Base-by-base conservation (phyloP, 2,113 vertebrate species). In the Girardinichthys multiradiatus region DNA sequence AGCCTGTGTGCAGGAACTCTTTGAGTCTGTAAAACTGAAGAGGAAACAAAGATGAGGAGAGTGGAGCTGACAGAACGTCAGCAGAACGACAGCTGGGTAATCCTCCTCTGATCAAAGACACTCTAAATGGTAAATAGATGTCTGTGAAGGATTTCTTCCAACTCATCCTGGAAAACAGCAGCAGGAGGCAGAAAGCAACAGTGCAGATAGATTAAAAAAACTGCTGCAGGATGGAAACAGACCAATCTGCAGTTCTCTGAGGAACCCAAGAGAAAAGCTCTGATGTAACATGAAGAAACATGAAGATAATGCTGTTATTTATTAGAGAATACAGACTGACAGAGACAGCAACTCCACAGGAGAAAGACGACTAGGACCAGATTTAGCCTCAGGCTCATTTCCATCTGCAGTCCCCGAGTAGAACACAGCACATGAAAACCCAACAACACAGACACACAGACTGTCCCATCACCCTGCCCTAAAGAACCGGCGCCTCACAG, bases 61-160 rank as follows among this genome's bases (percentile, higher is more conserved):
- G 57, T 2, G 13, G 26, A 15, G 57, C 57, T 31, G 59, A 19
- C 26, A 61, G 31, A 33, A 24, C 2, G 54, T n/a, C 54, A 57
- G 17, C 19, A 31, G 59, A 30, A 8, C 11, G 39, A 48, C 64
- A 48, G 27, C 39, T 30, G 42, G 64, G 11, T 48, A 21, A 66
- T 48, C 64, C 64, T 19, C 27, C 39, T 26, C 39, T 48, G 64
- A 66, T 66, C 64, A 66, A 66, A 66, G 64, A 51, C n/a, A 4
- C 31, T 39, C 26, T 26, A 2, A 63, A 21, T 1, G 28, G 1
- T 31, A 31, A 31, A 30, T 5, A 63, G 30, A 35, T 35, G 24
- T 63, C 37, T 63, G 61, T 63, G 61, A 35, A 63, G 31, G 31
- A 63, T 63, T 63, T 24, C 31, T 31, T n/a, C 37, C 61, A n/a